These are phyloP conservation scores for Andrena flavipes DNA, from an alignment of 2,888 invertebrate genomes.

Conservation along the genomic window DNA sequence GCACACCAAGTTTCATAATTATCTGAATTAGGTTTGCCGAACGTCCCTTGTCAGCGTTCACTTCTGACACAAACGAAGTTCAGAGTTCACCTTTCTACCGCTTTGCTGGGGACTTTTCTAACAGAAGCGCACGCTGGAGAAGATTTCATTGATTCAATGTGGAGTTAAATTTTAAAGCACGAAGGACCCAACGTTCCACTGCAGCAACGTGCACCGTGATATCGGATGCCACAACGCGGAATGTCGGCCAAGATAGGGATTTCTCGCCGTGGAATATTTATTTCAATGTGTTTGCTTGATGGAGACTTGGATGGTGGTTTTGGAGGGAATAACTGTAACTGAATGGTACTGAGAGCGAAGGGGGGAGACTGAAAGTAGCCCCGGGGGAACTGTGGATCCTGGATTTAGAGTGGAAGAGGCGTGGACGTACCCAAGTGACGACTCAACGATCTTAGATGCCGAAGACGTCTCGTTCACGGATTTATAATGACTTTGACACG, in stretches of 20 bases:
- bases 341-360: no score
- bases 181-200: background rate
- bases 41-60: no score
- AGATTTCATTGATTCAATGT: no score
- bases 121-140: background rate
- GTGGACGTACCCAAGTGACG: background rate
- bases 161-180: no score
- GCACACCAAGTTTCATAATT: no score
- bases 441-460: no score
- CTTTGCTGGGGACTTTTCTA: background rate
- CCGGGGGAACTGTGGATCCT: no score
- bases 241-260: constrained; percentile 28
- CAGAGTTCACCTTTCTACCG: background rate
- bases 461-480: background rate
- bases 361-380: no score
- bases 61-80: no score
- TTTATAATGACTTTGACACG: constrained; percentile 9
- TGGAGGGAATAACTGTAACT: no score
- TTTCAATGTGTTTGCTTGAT: background rate
- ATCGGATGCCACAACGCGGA: background rate
- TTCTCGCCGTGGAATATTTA: background rate
- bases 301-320: background rate
- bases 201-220: background rate
- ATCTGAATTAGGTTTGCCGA: no score
- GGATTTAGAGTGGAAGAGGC: no score